phyloP scores from a whole-genome alignment of 2,797 vertebrate species.

The Mormyrus hasselquistii region DNA sequence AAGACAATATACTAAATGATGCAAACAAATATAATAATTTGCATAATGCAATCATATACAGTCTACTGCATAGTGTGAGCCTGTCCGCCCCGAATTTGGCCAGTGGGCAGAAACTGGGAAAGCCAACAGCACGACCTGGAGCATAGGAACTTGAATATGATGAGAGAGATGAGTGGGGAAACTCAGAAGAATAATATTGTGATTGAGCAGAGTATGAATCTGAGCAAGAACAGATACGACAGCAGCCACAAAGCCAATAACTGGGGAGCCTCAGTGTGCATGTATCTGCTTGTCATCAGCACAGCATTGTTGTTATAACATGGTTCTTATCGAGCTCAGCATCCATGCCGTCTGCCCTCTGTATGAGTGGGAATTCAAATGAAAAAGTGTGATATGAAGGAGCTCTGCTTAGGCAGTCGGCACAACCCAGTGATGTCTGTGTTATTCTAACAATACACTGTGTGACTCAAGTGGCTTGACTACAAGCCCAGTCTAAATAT shows the following conservation, averaged over 20 bases:
- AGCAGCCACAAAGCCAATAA: background rate
- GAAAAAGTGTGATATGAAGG: background rate
- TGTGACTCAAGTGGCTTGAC: background rate
- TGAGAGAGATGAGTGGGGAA: background rate
- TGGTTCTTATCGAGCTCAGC: background rate
- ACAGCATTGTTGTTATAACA: background rate
- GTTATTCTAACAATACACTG: background rate
- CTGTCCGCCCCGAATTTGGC: background rate
- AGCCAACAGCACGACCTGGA: background rate
- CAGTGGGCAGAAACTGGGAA: background rate
- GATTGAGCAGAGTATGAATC: background rate
- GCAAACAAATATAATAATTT: background rate
- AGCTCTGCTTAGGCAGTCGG: background rate
- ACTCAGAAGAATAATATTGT: background rate
- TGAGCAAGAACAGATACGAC: background rate
- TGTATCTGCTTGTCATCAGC: background rate
- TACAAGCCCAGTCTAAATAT: background rate
- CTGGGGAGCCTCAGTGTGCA: no score
- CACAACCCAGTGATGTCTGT: background rate
- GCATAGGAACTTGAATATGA: background rate
- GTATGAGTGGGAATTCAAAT: background rate
- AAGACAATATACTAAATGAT: background rate
- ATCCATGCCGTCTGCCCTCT: background rate
- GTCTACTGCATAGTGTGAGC: background rate
- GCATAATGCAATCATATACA: background rate